Evolutionary conservation across 30 jellyfish, hydroid and myxozoan species (phyloP).

Genomic region (Hydractinia symbiolongicarpus): DNA sequence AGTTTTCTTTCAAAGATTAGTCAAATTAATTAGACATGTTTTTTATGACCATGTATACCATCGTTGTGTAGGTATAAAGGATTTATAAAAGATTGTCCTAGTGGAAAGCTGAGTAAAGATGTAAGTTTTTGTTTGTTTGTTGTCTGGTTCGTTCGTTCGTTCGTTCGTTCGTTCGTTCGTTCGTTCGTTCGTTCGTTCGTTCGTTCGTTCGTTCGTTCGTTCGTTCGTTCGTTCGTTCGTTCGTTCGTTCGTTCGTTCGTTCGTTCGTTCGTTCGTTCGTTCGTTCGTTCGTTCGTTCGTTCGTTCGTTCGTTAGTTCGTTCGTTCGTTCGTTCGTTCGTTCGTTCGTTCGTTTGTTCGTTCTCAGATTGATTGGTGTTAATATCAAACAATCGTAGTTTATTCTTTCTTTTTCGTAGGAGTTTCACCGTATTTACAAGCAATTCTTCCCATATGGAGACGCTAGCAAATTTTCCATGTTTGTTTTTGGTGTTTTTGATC

Average conservation of each 20-base stretch:
- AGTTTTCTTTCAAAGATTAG: background rate
- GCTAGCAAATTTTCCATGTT: background rate
- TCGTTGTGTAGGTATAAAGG: background rate
- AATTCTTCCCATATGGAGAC: conserved; percentile 1
- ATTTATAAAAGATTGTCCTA: background rate
- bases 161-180: no score
- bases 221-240: no score
- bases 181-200: no score
- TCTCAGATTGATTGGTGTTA: background rate
- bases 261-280: background rate
- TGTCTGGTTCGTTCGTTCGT: background rate
- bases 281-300: background rate
- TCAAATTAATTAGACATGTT: background rate
- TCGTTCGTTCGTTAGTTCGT: no score
- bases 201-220: no score
- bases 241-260: background rate
- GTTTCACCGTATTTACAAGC: background rate
- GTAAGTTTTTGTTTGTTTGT: background rate
- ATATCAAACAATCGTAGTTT: background rate
- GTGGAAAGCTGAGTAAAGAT: background rate
- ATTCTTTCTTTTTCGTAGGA: background rate
- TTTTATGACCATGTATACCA: background rate
- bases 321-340: background rate
- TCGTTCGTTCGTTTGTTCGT: background rate
- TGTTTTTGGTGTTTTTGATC: conserved; percentile 6